Conservation (phyloP, 2,797 vertebrate species). For the Champsocephalus gunnari region DNA sequence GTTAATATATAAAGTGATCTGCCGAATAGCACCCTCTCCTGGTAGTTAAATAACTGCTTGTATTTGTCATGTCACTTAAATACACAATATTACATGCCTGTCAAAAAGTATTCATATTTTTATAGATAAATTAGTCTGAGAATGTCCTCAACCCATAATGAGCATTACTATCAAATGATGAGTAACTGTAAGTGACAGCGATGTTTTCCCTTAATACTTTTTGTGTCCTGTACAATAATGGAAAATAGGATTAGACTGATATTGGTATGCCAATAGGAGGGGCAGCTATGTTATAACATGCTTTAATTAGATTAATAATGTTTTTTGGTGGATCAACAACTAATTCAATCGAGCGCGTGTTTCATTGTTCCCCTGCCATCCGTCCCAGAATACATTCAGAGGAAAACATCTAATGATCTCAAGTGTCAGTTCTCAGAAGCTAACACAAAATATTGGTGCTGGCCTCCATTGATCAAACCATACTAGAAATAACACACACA, state of each 20-base stretch:
- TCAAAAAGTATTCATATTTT: too few relatives aligned
- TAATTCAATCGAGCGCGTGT: not conserved
- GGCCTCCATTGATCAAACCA: conserved; percentile 52
- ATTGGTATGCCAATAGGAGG: conserved; percentile 1
- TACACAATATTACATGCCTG: not conserved
- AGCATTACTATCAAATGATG: not conserved
- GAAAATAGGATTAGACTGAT: not conserved
- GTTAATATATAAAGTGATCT: conserved; percentile 2
- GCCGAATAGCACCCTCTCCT: conserved; percentile 42
- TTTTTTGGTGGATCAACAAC: not conserved
- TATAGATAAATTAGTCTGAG: too few relatives aligned
- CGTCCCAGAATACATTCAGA: conserved; percentile 21
- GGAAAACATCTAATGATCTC: conserved; percentile 15
- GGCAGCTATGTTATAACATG: too few relatives aligned
- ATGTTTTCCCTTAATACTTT: not conserved
- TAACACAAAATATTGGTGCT: conserved; percentile 20
- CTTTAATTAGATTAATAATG: not conserved
- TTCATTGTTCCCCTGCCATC: conserved; percentile 5
- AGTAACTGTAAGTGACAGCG: not conserved
- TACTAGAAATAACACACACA: conserved; percentile 1
- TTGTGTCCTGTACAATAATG: not conserved
- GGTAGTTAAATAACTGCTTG: conserved; percentile 8
- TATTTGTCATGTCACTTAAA: not conserved
- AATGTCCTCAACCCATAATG: too few relatives aligned
- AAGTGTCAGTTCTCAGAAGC: conserved; percentile 7